Evolutionary conservation across 2,113 vertebrate species (phyloP).

Genomic region (Tragulus kanchil): DNA sequence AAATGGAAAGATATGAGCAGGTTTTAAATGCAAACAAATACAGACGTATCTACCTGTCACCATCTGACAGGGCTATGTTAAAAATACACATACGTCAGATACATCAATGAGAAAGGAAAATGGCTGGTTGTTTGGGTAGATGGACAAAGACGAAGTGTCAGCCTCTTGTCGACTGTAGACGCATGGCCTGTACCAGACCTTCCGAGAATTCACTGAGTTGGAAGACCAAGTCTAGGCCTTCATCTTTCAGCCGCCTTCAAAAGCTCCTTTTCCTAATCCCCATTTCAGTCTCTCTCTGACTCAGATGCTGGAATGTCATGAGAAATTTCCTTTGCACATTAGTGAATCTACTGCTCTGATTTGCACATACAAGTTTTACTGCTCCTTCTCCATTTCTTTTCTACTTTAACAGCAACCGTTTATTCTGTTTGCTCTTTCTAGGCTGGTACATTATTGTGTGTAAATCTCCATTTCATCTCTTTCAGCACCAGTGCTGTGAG

Average conservation of each 20-base stretch:
- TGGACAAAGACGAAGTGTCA: background rate
- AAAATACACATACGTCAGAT: background rate
- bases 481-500: background rate
- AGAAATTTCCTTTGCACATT: background rate
- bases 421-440: background rate
- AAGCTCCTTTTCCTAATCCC: background rate
- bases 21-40: slow-evolving; percentile 31
- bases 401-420: background rate
- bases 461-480: slow-evolving; percentile 2
- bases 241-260: background rate
- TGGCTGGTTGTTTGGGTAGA: background rate
- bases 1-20: background rate
- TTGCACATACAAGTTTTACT: background rate
- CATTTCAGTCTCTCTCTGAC: background rate
- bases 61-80: background rate
- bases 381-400: background rate
- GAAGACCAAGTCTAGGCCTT: background rate
- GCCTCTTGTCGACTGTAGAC: background rate
- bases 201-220: background rate
- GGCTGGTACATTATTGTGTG: background rate
- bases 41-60: background rate
- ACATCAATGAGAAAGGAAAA: background rate
- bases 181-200: background rate
- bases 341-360: background rate
- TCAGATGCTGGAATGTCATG: background rate